These are phyloP conservation scores for Neelides sp. DNA, from an alignment of 1,140 invertebrate genomes.

Conservation along the genomic window DNA sequence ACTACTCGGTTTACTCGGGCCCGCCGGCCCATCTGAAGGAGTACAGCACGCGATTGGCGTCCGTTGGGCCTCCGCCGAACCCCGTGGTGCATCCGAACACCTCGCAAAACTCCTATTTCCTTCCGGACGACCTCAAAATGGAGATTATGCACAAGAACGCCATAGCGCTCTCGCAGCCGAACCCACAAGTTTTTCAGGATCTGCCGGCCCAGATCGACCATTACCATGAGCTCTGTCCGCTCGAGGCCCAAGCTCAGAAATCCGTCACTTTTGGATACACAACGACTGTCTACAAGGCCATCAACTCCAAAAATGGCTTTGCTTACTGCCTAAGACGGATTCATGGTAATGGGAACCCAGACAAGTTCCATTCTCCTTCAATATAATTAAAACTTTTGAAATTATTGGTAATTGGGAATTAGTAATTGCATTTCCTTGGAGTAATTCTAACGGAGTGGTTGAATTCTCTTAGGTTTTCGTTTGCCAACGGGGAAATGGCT, in stretches of 20 bases:
- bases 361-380: too few relatives aligned
- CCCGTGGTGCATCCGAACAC: conserved; percentile 18
- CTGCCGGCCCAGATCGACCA: conserved; percentile 74
- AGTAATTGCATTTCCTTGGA: conserved; percentile 2
- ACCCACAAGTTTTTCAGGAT: conserved; percentile 52
- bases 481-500: conserved; percentile 72
- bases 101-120: conserved; percentile 47
- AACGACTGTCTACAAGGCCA: conserved; percentile 81
- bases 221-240: conserved; percentile 73
- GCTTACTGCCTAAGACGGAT: conserved; percentile 76
- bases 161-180: conserved; percentile 54
- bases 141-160: conserved; percentile 65
- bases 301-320: conserved; percentile 69
- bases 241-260: conserved; percentile 54
- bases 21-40: conserved; percentile 48
- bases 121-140: conserved; percentile 58
- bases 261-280: conserved; percentile 57
- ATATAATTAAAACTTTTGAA: too few relatives aligned
- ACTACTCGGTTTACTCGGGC: conserved; percentile 50
- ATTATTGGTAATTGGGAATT: too few relatives aligned
- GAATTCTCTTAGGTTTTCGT: conserved; percentile 48
- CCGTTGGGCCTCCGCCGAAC: conserved; percentile 2
- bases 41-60: conserved; percentile 10
- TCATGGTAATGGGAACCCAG: too few relatives aligned
- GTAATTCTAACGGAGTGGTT: not conserved